These are phyloP conservation scores for Galaxea fascicularis DNA, from an alignment of 92 coral and sea anemone species.

Conservation along the genomic window DNA sequence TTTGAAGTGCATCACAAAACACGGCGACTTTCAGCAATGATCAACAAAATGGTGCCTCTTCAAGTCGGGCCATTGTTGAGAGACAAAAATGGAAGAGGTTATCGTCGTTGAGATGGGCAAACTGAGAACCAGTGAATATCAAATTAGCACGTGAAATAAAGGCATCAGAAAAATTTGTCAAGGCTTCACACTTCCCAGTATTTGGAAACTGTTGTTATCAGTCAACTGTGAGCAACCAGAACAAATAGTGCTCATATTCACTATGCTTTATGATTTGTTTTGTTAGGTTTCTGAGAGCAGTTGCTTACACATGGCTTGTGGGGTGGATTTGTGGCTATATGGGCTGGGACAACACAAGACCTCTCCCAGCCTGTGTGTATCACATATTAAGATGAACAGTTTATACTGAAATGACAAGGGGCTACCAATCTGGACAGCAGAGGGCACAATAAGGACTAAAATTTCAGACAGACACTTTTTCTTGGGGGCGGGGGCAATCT, in stretches of 20 bases:
- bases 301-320: conserved; percentile 40
- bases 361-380: conserved; percentile 58
- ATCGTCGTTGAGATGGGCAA: conserved; percentile 53
- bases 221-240: conserved; percentile 1
- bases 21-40: conserved; percentile 56
- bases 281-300: conserved; percentile 30
- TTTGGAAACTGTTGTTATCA: not conserved
- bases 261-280: not conserved
- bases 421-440: not conserved
- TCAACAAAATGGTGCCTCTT: conserved; percentile 30
- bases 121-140: conserved; percentile 56
- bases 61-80: conserved; percentile 51
- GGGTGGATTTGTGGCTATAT: conserved; percentile 47
- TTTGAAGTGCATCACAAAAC: conserved; percentile 49
- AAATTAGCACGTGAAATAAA: not conserved
- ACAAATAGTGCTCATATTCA: not conserved
- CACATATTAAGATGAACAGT: not conserved
- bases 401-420: conserved; percentile 6
- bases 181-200: not conserved
- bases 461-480: no score
- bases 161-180: not conserved
- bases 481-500: no score
- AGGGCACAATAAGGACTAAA: no score
- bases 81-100: conserved; percentile 37
- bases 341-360: conserved; percentile 49